Conservation (phyloP, 2,888 invertebrate genomes). For the Hirtodrosophila trivittata region DNA sequence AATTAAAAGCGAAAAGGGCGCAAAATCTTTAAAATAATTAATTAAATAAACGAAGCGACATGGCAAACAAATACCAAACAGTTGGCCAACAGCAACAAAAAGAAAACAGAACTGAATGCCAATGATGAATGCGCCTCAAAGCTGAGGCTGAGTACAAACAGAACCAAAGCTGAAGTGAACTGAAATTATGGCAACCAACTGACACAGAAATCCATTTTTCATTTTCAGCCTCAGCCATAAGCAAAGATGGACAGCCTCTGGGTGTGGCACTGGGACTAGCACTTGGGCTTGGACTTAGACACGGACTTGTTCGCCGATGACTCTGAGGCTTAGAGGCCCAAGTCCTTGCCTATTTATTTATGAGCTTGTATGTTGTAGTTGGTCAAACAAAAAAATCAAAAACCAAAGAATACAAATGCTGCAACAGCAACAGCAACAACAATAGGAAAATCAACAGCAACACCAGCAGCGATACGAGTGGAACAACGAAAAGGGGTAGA, state of each 20-base stretch:
- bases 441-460: conserved; percentile 25
- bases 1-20: conserved; percentile 68
- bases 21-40: conserved; percentile 76
- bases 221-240: conserved; percentile 69
- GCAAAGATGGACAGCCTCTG: conserved; percentile 39
- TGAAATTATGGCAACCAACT: conserved; percentile 77
- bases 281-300: not conserved
- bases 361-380: conserved; percentile 74
- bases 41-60: conserved; percentile 72
- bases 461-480: conserved; percentile 28
- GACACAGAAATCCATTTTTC: conserved; percentile 80
- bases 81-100: conserved; percentile 18
- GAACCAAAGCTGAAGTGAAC: conserved; percentile 54
- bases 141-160: conserved; percentile 30
- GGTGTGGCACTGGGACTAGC: conserved; percentile 28
- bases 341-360: conserved; percentile 75
- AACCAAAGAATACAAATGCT: conserved; percentile 14
- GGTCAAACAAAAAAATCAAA: conserved; percentile 62
- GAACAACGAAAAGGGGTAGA: conserved; percentile 59
- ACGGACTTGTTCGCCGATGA: not conserved
- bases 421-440: conserved; percentile 26
- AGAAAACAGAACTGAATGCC: conserved; percentile 56
- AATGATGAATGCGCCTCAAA: conserved; percentile 76
- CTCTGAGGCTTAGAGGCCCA: conserved; percentile 9
- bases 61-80: conserved; percentile 50